phyloP scores from a whole-genome alignment of 2,888 invertebrate genomes.

The Lasioglossum pauxillum region DNA sequence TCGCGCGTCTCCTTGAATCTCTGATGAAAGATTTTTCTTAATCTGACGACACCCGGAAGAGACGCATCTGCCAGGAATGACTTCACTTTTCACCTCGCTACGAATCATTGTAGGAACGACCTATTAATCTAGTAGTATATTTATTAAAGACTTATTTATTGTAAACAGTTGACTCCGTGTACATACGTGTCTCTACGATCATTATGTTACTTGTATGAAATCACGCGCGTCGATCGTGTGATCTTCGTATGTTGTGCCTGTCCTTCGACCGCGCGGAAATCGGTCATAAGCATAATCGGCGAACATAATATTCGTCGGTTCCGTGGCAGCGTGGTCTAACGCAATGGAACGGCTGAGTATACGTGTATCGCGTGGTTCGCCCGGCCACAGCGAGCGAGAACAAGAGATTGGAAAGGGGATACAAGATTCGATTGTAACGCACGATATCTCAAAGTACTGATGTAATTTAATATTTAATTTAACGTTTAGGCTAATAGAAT shows the following conservation, averaged over 20 bases:
- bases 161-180: slow-evolving; percentile 73
- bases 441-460: slow-evolving; percentile 12
- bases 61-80: slow-evolving; percentile 44
- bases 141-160: slow-evolving; percentile 80
- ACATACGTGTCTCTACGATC: slow-evolving; percentile 69
- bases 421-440: slow-evolving; percentile 7
- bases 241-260: slow-evolving; percentile 70
- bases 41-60: slow-evolving; percentile 32
- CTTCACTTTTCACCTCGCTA: slow-evolving; percentile 59
- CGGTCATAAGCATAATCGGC: slow-evolving; percentile 57
- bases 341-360: background rate
- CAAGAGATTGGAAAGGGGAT: background rate
- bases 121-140: slow-evolving; percentile 77
- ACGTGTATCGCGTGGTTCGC: background rate
- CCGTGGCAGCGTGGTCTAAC: background rate
- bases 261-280: slow-evolving; percentile 32
- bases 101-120: slow-evolving; percentile 66
- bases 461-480: slow-evolving; percentile 18
- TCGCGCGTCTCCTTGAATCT: slow-evolving; percentile 58
- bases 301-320: background rate
- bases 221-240: slow-evolving; percentile 70
- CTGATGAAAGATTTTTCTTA: slow-evolving; percentile 25
- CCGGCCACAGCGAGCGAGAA: background rate
- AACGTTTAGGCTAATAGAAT: slow-evolving; percentile 7
- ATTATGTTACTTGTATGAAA: slow-evolving; percentile 62